Evolutionary conservation across 2,113 vertebrate genomes (phyloP), one percentile per base, ranked within the genome.

Genomic region (Chaetorhynchus papuensis): DNA sequence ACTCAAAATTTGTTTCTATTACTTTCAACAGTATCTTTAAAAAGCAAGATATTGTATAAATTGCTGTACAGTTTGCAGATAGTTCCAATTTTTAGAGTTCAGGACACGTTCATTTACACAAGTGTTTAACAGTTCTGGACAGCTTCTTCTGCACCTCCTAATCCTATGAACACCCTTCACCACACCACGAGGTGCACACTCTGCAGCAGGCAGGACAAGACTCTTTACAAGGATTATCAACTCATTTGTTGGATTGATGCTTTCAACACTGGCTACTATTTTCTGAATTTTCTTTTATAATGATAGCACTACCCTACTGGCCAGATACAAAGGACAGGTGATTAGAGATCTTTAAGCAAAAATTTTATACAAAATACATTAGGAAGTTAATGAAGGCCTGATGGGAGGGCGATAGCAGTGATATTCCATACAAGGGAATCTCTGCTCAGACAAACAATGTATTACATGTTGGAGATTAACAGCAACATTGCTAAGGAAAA

Each of bases 101-200:
- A 61, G 52, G 6, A 44, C 23, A 31, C 3, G 1, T 12, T 57
- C n/a, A 65, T 49, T 53, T 53, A 27, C 8, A 12, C 11, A 56
- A 78, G 6, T 9, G 18, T 45, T 70, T 35, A 28, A 41, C 56
- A 66, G 28, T 24, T 61, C 54, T 31, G 21, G 18, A 21, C 23
- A 57, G 35, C 54, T 70, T 3, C 1, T 69, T 41, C 90, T 56
- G 50, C 45, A 90, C 45, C 26, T 64, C 28, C n/a, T 65, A 18
- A 63, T 39, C 77, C 54, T 7, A 24, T 3, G 7, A 0, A 14
- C 5, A 50, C 7, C 13, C 5, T 22, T 33, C 33, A 8, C 23
- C 45, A 33, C 1, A 0, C 39, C 18, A 26, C 0, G 0, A 42
- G 41, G 60, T 33, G 33, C 77, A 50, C 7, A 10, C 11, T 24